Conservation (phyloP, 2,113 vertebrate species). For the Asarcornis scutulata region DNA sequence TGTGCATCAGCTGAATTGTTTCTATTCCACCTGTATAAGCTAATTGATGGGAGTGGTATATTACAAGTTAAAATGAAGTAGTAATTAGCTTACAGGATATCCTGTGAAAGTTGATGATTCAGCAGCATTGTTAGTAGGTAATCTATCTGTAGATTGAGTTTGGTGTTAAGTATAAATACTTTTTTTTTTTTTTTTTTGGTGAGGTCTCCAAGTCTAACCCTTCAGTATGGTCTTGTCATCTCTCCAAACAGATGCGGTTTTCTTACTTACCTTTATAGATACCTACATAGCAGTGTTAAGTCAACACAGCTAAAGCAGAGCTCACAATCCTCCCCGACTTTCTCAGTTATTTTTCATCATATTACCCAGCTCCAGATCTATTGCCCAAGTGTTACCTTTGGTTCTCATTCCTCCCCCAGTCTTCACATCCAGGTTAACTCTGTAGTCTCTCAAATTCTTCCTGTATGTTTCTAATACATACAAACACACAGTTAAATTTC, state of each 20-base stretch:
- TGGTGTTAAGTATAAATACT: not conserved
- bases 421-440: not conserved
- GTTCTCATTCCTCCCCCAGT: not conserved
- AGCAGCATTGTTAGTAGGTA: not conserved
- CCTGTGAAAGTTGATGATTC: not conserved
- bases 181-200: not conserved
- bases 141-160: not conserved
- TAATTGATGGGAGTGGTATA: not conserved
- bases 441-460: not conserved
- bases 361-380: not conserved
- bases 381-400: not conserved
- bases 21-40: not conserved
- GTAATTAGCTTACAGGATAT: not conserved
- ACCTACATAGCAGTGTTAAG: not conserved
- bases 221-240: not conserved
- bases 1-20: not conserved
- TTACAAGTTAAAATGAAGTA: not conserved
- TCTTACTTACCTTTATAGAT: not conserved
- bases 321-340: not conserved
- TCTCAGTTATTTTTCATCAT: not conserved
- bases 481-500: not conserved
- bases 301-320: not conserved
- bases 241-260: not conserved
- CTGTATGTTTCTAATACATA: rapidly evolving
- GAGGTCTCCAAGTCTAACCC: not conserved